Percentiles rank a stretch among this genome's conserved stretches.
Evolutionary conservation across 2,797 vertebrate genomes (phyloP).

Genomic region (Chelon labrosus): DNA sequence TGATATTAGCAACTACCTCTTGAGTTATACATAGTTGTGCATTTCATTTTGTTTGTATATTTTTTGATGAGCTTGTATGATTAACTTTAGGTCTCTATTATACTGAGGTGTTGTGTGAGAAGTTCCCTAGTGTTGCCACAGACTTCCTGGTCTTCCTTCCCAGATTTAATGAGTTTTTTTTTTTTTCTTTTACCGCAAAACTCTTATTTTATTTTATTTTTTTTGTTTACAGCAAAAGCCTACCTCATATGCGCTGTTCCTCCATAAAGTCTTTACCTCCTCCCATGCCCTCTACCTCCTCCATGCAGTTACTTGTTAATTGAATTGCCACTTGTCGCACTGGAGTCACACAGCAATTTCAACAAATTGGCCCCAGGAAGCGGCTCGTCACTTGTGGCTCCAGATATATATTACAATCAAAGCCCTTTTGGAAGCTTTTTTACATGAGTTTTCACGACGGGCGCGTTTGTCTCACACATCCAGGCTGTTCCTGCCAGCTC

Average conservation of each 20-base stretch:
- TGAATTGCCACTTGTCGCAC: constrained; percentile 64
- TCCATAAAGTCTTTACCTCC: constrained; percentile 72
- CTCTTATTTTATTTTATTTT: constrained; percentile 53
- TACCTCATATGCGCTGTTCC: constrained; percentile 92
- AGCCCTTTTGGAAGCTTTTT: constrained; percentile 32
- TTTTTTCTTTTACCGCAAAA: constrained; percentile 66
- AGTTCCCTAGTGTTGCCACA: constrained; percentile 76
- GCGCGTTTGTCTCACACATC: constrained; percentile 47
- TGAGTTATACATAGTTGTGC: constrained; percentile 89
- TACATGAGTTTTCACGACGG: constrained; percentile 28
- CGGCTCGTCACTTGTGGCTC: constrained; percentile 52
- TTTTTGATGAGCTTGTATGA: constrained; percentile 82
- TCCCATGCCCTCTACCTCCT: constrained; percentile 63
- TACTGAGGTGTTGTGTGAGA: constrained; percentile 71
- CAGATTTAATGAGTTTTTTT: constrained; percentile 72
- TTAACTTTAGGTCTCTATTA: constrained; percentile 74
- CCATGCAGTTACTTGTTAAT: constrained; percentile 52
- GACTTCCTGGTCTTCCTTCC: constrained; percentile 76
- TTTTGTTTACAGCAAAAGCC: constrained; percentile 97
- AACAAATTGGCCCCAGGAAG: constrained; percentile 50
- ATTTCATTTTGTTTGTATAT: constrained; percentile 66
- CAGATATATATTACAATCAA: constrained; percentile 59
- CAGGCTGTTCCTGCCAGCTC: constrained; percentile 51
- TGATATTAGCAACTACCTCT: constrained; percentile 96
- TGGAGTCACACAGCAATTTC: constrained; percentile 57